Conservation (phyloP, 1,140 invertebrate genomes). For the Anastrepha ludens region DNA sequence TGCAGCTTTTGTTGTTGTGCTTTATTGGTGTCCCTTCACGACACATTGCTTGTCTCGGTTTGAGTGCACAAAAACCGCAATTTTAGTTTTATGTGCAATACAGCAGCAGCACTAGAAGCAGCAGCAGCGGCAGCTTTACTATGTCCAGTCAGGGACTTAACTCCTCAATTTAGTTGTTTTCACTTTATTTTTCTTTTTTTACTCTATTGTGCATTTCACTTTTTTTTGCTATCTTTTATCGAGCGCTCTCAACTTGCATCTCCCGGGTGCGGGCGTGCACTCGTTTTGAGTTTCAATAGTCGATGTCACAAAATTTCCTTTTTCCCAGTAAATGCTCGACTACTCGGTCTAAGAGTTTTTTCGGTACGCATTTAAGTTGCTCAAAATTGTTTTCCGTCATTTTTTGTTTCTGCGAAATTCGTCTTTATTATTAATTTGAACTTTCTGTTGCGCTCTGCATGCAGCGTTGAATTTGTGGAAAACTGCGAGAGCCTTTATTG, state of each 20-base stretch:
- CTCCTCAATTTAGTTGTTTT: not conserved
- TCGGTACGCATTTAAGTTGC: not conserved
- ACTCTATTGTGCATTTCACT: not conserved
- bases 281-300: not conserved
- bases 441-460: not conserved
- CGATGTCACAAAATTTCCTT: not conserved
- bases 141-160: constrained; percentile 22
- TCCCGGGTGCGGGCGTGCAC: not conserved
- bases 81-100: constrained; percentile 34
- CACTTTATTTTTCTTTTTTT: not conserved
- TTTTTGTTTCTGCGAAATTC: not conserved
- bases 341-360: not conserved
- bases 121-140: not conserved
- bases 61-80: constrained; percentile 38
- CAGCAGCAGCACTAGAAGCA: not conserved
- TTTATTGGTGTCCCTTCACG: constrained; percentile 30
- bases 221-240: not conserved
- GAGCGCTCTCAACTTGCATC: not conserved
- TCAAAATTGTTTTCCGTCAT: not conserved
- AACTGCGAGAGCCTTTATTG: not conserved
- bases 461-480: not conserved
- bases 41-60: constrained; percentile 1
- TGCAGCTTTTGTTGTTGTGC: constrained; percentile 6
- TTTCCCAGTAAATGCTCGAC: too few species aligned
- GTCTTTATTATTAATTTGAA: constrained; percentile 28